These are phyloP conservation scores for Falco naumanni DNA, from an alignment of 2,797 vertebrate genomes.

Conservation along the genomic window DNA sequence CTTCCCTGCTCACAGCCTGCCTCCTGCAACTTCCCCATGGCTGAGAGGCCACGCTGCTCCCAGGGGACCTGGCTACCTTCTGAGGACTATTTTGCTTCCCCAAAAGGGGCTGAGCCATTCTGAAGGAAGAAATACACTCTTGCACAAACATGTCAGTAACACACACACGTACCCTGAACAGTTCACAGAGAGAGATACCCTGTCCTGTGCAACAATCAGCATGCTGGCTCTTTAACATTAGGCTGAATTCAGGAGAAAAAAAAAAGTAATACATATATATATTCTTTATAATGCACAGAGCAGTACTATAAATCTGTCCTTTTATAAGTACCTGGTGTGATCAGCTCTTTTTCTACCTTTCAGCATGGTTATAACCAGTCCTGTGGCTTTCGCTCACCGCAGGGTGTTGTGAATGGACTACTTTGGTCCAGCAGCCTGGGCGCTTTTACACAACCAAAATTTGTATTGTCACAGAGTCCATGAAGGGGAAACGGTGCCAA, in stretches of 20 bases:
- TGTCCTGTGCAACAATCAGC: background rate
- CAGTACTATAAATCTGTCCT: background rate
- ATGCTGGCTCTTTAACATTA: background rate
- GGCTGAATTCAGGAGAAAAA: background rate
- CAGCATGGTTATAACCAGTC: background rate
- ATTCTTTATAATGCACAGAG: background rate
- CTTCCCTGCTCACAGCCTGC: background rate
- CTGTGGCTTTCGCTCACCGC: background rate
- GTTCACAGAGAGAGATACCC: background rate
- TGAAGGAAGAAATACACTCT: background rate
- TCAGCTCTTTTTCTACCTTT: background rate
- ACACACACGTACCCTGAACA: background rate
- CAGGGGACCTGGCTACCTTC: background rate
- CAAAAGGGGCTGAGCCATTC: background rate
- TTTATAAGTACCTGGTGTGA: background rate
- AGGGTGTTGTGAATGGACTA: background rate
- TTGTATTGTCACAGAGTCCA: conserved; percentile 38
- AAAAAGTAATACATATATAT: background rate
- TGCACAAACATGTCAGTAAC: background rate
- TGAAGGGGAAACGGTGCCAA: background rate
- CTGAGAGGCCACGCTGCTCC: background rate
- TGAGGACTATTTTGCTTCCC: background rate
- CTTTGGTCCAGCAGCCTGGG: background rate
- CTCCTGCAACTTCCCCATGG: background rate
- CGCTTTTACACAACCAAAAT: background rate